Evolutionary conservation across 1,140 invertebrate species (phyloP), one percentile per base, ranked within the genome.

Genomic region (Drosophila repleta): DNA sequence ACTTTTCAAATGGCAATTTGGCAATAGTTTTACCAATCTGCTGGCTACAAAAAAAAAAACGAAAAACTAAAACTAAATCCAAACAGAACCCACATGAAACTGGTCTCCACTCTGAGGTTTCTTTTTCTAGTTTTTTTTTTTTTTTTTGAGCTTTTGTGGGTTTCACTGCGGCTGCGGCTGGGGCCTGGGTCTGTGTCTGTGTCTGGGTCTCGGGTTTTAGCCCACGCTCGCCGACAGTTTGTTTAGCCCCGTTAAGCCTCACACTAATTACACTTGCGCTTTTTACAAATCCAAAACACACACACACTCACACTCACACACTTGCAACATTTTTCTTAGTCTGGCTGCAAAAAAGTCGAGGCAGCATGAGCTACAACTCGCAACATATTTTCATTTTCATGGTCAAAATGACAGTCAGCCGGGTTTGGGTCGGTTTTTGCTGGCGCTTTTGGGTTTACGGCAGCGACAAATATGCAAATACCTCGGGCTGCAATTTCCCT

Each of bases 351-450:
- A 62, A 35, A 48, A 53, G 24, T n/a, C 11, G 8, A 51, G 13
- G 39, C 18, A 15, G 41, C 17, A 43, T 7, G 10, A 18, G 32
- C 39, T 66, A 56, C 51, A 84, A 64, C 76, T 71, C 51, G 20
- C n/a, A 74, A 87, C 77, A 81, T 87, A 87, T 85, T 87, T 85
- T 87, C 82, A 87, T 85, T 87, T 85, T 87, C 81, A 85, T 85
- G 80, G 80, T 66, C 80, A 80, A 70, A 84, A 52, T 76, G 76
- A 74, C 67, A 76, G 72, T 79, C 49, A 5, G 18, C 5, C n/a
- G n/a, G 10, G 43, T 20, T 20, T 6, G 32, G 8, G 3, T 26
- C 17, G 6, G 4, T 21, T 26, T 13, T 8, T n/a, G 10, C n/a
- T 8, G 3, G 8, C 17, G 20, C 10, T n/a, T n/a, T 46, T 35